phyloP scores from a whole-genome alignment of 2,888 invertebrate genomes.

The Patella ulyssiponensis region DNA sequence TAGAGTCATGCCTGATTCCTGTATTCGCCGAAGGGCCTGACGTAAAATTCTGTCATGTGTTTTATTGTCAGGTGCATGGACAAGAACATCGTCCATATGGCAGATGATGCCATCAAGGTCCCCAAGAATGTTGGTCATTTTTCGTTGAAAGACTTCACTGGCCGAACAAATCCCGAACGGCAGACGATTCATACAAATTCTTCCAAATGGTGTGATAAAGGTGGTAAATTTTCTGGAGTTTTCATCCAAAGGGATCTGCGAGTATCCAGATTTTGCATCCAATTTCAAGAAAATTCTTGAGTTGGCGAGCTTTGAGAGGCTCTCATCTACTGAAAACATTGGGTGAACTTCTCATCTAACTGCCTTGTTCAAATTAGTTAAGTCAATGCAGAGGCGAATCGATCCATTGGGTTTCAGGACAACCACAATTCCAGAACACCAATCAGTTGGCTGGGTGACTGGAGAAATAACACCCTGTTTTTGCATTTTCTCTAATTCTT shows the following conservation, averaged over 20 bases:
- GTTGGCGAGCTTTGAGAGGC: constrained; percentile 28
- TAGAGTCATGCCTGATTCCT: constrained; percentile 36
- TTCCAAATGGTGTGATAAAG: too few relatives aligned
- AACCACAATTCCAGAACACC: constrained; percentile 41
- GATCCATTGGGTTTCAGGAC: constrained; percentile 45
- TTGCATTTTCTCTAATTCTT: too few relatives aligned
- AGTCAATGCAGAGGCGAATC: constrained; percentile 31
- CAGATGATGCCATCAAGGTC: too few relatives aligned
- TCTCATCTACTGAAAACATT: constrained; percentile 35
- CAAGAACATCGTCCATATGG: constrained; percentile 42
- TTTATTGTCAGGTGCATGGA: constrained; percentile 25
- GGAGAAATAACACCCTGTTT: constrained; percentile 36
- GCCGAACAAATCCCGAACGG: too few relatives aligned
- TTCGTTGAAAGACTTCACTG: too few relatives aligned
- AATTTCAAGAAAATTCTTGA: constrained; percentile 39
- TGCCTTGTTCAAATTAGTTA: too few relatives aligned
- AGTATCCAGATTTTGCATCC: constrained; percentile 41
- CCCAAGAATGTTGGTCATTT: too few relatives aligned
- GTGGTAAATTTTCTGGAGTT: too few relatives aligned
- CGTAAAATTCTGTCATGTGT: constrained; percentile 34
- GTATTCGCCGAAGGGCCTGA: constrained; percentile 21
- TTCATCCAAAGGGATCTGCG: constrained; percentile 42
- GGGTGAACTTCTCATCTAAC: too few relatives aligned
- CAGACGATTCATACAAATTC: too few relatives aligned
- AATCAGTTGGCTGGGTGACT: constrained; percentile 55